Conservation (phyloP, 2,888 invertebrate genomes). For the Melanostoma mellinum region DNA sequence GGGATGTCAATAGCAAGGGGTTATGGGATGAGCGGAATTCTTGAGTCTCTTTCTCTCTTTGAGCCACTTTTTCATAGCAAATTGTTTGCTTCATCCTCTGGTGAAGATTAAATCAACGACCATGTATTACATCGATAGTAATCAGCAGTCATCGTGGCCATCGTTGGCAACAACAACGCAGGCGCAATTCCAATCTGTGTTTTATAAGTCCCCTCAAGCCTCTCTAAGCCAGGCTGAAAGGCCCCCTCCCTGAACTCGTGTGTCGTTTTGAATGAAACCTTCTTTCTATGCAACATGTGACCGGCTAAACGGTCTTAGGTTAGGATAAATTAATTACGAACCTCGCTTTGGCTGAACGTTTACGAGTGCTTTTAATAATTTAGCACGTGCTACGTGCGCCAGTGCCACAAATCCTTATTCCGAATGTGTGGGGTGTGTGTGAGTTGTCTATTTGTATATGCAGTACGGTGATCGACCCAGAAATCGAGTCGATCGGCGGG, state of each 20-base stretch:
- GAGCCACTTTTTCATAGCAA: neutral
- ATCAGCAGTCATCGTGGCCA: slow-evolving; percentile 69
- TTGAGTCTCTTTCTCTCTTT: neutral
- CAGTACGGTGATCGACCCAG: slow-evolving; percentile 60
- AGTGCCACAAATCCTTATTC: slow-evolving; percentile 64
- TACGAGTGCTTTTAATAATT: slow-evolving; percentile 66
- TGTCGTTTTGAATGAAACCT: slow-evolving; percentile 37
- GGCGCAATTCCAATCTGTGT: slow-evolving; percentile 2
- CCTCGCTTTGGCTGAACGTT: slow-evolving; percentile 48
- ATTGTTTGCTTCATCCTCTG: slow-evolving; percentile 43
- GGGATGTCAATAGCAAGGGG: slow-evolving; percentile 52
- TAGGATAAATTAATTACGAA: slow-evolving; percentile 71
- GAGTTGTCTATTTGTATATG: neutral
- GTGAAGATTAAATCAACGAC: slow-evolving; percentile 63
- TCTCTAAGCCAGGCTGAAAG: neutral
- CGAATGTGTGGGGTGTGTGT: slow-evolving; percentile 42
- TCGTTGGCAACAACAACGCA: slow-evolving; percentile 38
- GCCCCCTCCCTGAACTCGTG: neutral
- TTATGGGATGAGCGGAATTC: neutral
- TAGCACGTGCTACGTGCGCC: slow-evolving; percentile 72
- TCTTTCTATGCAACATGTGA: slow-evolving; percentile 6
- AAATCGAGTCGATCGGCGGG: slow-evolving; percentile 31
- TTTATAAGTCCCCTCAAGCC: slow-evolving; percentile 4
- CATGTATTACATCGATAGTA: slow-evolving; percentile 70
- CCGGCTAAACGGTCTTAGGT: slow-evolving; percentile 55